Conservation (phyloP, 2,888 invertebrate species). For the Bombylius discolor region DNA sequence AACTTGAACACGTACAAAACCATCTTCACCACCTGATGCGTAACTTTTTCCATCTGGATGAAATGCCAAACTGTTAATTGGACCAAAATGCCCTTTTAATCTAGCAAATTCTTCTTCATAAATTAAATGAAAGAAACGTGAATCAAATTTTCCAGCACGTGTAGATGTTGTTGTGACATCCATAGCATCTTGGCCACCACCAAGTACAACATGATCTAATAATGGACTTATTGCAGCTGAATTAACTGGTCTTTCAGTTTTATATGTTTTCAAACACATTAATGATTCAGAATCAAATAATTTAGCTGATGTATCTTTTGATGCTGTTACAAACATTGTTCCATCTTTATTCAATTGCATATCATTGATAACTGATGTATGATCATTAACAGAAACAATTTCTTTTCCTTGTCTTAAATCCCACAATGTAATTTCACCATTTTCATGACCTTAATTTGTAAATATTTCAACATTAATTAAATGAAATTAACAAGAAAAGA, state of each 20-base stretch:
- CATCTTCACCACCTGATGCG: conserved; percentile 97
- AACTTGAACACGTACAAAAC: conserved; percentile 89
- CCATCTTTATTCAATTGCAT: conserved; percentile 90
- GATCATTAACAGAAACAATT: conserved; percentile 64
- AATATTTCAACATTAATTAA: not conserved
- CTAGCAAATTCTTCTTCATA: conserved; percentile 95
- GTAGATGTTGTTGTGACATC: conserved; percentile 93
- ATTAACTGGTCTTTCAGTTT: conserved; percentile 95
- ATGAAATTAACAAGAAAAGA: not conserved
- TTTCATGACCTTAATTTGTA: conserved; percentile 58
- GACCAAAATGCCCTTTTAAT: conserved; percentile 99
- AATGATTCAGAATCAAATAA: conserved; percentile 82
- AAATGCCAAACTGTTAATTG: conserved; percentile 96
- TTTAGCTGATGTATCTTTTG: conserved; percentile 92
- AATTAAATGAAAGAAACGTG: conserved; percentile 83
- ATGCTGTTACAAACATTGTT: conserved; percentile 94
- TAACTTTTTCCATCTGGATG: conserved; percentile 96
- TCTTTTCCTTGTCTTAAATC: conserved; percentile 81
- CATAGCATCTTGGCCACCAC: conserved; percentile 99
- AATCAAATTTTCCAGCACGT: conserved; percentile 93
- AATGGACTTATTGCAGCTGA: conserved; percentile 95
- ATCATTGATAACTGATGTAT: conserved; percentile 81
- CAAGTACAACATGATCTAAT: conserved; percentile 89
- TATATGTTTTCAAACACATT: conserved; percentile 83
- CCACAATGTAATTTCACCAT: conserved; percentile 86